Evolutionary conservation across 1,140 invertebrate genomes (phyloP), one percentile per base, ranked within the genome.

Genomic region (Scaptomyza graminum): DNA sequence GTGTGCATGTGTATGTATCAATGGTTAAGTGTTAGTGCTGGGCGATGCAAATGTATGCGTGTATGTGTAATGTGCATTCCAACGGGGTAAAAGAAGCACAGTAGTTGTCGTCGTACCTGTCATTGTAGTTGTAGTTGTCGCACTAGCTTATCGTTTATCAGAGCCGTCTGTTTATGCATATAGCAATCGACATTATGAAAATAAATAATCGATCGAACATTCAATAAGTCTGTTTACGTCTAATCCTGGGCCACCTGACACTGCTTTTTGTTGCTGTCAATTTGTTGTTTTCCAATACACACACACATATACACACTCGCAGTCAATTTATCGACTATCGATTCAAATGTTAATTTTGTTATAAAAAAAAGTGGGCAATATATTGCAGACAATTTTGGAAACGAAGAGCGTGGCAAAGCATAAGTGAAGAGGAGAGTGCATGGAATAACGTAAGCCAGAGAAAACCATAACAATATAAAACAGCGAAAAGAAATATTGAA

Each of bases 1-100:
- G 55, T 50, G 31, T 70, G 46, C 74, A 57, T 72, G 59, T 57
- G 51, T 57, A 57, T 72, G 60, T 76, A 63, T 61, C 70, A 16
- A 18, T 56, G 47, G 31, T 15, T 7, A 28, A 43, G 67, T 70
- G 61, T 39, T 67, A 31, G 49, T 60, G 63, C 55, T 54, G 46
- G 4, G 43, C 39, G 63, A 44, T 64, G 56, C 54, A 51, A 25
- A 28, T 60, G 41, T 75, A 39, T 61, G 49, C 22, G 37, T 50
- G 49, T 77, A 49, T 76, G 67, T 84, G 78, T 87, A 82, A 82
- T 87, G 79, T 88, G 83, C 84, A 88, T 88, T 88, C 83, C 79
- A 88, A 88, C 83, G 83, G 83, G 83, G 84, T 88, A 82, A 82
- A 77, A 76, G 62, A 60, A 74, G 69, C 75, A 51, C 61, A 63